Conservation (phyloP, 1,140 invertebrate species). For the Aphidius gifuensis region DNA sequence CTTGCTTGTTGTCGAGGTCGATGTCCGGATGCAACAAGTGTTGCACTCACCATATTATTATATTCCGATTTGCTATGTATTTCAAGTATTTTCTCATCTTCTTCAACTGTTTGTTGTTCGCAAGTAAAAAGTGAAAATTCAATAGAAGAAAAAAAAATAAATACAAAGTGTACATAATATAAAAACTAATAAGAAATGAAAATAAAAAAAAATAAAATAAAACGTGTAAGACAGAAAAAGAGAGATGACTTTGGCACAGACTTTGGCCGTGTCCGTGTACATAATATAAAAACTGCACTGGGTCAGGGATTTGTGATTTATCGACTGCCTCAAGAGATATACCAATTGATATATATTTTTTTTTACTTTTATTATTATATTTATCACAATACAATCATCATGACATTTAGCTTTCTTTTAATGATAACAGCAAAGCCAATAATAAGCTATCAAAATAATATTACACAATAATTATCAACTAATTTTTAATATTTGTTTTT, state of each 20-base stretch:
- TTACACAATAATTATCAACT: not conserved
- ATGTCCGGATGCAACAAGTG: conserved; percentile 54
- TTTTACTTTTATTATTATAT: not conserved
- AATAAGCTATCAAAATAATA: too few relatives aligned
- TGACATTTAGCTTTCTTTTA: conserved; percentile 5
- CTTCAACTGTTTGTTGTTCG: not conserved
- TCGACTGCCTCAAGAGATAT: conserved; percentile 48
- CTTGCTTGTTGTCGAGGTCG: conserved; percentile 39
- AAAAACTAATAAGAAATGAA: not conserved
- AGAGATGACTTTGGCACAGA: conserved; percentile 16
- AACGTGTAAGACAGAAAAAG: not conserved
- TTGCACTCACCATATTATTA: conserved; percentile 37
- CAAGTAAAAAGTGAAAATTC: too few relatives aligned
- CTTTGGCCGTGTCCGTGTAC: conserved; percentile 29
- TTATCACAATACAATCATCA: not conserved
- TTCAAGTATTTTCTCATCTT: not conserved
- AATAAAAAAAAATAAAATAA: too few relatives aligned
- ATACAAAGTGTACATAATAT: conserved; percentile 1
- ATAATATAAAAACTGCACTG: conserved; percentile 54
- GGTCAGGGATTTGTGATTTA: conserved; percentile 56
- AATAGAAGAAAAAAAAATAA: not conserved
- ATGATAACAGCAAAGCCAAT: not conserved
- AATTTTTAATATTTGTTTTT: not conserved
- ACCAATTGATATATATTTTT: conserved; percentile 44
- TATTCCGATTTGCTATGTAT: conserved; percentile 17